Evolutionary conservation across 2,888 invertebrate genomes (phyloP).

Genomic region (Rutpela maculata): DNA sequence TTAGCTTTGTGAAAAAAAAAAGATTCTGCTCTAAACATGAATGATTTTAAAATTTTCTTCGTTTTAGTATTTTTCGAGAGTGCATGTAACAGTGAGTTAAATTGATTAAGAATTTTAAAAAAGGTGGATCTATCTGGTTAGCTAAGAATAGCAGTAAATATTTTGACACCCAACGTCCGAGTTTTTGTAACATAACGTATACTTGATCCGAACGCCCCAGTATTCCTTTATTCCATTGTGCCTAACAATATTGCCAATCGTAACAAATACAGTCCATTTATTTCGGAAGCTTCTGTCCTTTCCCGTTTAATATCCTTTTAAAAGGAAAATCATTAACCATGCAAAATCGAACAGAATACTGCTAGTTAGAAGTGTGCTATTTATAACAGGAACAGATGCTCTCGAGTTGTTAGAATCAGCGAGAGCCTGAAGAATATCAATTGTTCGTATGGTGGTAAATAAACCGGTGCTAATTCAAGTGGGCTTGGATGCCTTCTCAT

Average conservation of each 20-base stretch:
- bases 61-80: too few species aligned
- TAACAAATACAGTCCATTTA: constrained; percentile 27
- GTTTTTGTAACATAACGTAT: neutral
- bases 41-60: too few species aligned
- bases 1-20: too few species aligned
- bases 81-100: too few species aligned
- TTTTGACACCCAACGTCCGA: neutral
- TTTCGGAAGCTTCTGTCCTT: constrained; percentile 26
- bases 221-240: neutral
- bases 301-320: constrained; percentile 27
- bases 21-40: too few species aligned
- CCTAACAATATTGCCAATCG: neutral
- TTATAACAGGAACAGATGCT: constrained; percentile 32
- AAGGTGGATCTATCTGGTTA: neutral
- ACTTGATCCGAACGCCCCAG: neutral
- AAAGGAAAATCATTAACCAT: constrained; percentile 47
- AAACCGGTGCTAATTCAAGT: constrained; percentile 13
- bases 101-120: too few species aligned
- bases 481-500: neutral
- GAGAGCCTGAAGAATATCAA: constrained; percentile 2
- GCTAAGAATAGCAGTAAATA: neutral
- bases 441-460: constrained; percentile 4
- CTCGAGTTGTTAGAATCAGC: neutral
- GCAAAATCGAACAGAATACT: constrained; percentile 42
- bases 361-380: constrained; percentile 42